phyloP scores from a whole-genome alignment of 2,797 vertebrate species.

The Argentina silus region DNA sequence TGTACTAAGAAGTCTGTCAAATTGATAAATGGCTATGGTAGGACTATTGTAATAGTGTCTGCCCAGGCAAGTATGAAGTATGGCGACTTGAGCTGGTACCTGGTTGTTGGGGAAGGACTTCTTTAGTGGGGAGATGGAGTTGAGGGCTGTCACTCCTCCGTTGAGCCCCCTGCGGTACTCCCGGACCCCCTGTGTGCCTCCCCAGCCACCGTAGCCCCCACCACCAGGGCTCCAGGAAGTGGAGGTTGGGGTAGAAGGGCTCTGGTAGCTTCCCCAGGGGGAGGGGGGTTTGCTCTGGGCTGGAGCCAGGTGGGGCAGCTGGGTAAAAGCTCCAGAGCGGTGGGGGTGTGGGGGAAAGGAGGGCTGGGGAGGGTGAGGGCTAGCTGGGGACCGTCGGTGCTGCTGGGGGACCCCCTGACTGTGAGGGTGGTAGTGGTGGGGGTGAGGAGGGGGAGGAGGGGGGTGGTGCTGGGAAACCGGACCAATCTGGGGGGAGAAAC shows the following conservation, averaged over 20 bases:
- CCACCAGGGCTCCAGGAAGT: slow-evolving; percentile 95
- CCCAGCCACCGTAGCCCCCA: slow-evolving; percentile 93
- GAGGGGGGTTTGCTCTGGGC: slow-evolving; percentile 96
- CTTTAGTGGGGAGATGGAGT: slow-evolving; percentile 97
- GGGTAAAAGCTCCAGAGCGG: slow-evolving; percentile 94
- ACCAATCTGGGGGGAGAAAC: slow-evolving; percentile 96
- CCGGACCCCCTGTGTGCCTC: slow-evolving; percentile 91
- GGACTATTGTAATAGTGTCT: neutral
- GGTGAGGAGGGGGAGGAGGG: slow-evolving; percentile 88
- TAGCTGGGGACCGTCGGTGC: slow-evolving; percentile 95
- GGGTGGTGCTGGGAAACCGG: slow-evolving; percentile 96
- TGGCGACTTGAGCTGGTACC: slow-evolving; percentile 61
- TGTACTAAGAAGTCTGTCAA: too few species aligned
- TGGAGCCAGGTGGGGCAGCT: slow-evolving; percentile 93
- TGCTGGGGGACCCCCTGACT: slow-evolving; percentile 90
- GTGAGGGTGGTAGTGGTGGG: slow-evolving; percentile 96
- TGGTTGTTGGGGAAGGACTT: slow-evolving; percentile 98
- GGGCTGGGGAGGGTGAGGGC: slow-evolving; percentile 92
- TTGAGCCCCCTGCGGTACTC: slow-evolving; percentile 94
- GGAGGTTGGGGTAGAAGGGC: slow-evolving; percentile 91
- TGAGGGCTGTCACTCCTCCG: slow-evolving; percentile 91
- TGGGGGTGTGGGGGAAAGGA: slow-evolving; percentile 93
- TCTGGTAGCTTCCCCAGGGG: slow-evolving; percentile 98
- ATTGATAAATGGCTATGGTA: too few species aligned
- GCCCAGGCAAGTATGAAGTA: neutral